phyloP scores from a whole-genome alignment of 2,888 invertebrate genomes.

The Nasonia oneida region DNA sequence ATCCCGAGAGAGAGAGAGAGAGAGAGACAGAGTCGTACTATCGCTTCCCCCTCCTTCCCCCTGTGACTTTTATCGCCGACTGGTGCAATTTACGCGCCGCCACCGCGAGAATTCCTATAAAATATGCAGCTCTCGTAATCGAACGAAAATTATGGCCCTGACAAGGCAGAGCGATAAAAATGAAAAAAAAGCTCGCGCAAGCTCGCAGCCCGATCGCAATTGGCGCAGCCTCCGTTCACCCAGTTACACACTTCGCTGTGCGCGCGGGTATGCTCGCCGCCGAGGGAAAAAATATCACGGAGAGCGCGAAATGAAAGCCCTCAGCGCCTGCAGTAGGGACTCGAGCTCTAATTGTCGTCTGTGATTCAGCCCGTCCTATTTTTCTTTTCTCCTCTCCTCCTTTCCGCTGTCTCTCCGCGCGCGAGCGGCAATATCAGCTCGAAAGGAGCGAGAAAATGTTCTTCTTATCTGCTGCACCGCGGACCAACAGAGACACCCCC shows the following conservation, averaged over 20 bases:
- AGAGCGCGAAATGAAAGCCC: not conserved
- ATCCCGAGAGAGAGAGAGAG: not conserved
- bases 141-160: slow-evolving; percentile 57
- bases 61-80: slow-evolving; percentile 60
- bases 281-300: not conserved
- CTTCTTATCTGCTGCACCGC: not conserved
- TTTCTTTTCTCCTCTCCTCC: not conserved
- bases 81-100: slow-evolving; percentile 56
- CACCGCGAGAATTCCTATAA: slow-evolving; percentile 53
- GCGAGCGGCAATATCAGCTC: not conserved
- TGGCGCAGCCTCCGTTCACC: not conserved
- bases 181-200: slow-evolving; percentile 31
- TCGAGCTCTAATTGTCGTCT: not conserved
- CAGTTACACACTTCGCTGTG: not conserved
- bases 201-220: slow-evolving; percentile 30
- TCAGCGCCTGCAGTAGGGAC: too few relatives aligned
- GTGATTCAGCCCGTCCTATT: not conserved
- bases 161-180: slow-evolving; percentile 43
- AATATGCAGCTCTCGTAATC: slow-evolving; percentile 57
- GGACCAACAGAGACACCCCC: not conserved
- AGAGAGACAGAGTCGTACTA: not conserved
- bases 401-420: not conserved
- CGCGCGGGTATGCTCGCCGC: too few relatives aligned
- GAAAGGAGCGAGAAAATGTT: not conserved
- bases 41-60: not conserved